phyloP scores from a whole-genome alignment of 1,140 invertebrate species.

The Chrysomallon squamiferum region DNA sequence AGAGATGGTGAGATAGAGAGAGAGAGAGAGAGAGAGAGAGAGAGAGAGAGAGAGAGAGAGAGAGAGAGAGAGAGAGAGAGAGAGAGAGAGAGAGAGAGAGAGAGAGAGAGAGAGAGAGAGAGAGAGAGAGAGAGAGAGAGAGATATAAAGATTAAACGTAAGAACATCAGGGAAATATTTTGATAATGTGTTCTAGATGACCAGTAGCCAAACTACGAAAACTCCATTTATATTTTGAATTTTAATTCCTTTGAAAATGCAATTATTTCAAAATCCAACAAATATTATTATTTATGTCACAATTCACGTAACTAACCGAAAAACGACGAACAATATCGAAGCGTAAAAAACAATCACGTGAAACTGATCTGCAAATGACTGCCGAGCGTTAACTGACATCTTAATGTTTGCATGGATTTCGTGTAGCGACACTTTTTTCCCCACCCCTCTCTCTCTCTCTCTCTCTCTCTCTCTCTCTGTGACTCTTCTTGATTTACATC shows the following conservation, averaged over 20 bases:
- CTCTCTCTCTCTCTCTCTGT: neutral
- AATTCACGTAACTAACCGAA: no score
- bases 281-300: no score
- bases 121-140: neutral
- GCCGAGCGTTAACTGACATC: conserved; percentile 1
- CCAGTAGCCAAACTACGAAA: neutral
- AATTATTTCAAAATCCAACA: no score
- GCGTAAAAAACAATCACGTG: no score
- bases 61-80: neutral
- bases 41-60: neutral
- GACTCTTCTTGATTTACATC: no score
- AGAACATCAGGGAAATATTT: neutral
- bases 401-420: neutral
- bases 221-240: neutral
- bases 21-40: neutral
- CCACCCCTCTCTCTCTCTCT: neutral
- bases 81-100: neutral
- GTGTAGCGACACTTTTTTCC: neutral
- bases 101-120: neutral
- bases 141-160: neutral
- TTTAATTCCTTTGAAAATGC: no score
- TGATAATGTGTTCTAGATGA: neutral
- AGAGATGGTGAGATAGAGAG: neutral
- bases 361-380: no score
- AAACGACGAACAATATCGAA: no score